These are phyloP conservation scores for Hemistola chrysoprasaria DNA, from an alignment of 2,888 invertebrate species.

Conservation along the genomic window DNA sequence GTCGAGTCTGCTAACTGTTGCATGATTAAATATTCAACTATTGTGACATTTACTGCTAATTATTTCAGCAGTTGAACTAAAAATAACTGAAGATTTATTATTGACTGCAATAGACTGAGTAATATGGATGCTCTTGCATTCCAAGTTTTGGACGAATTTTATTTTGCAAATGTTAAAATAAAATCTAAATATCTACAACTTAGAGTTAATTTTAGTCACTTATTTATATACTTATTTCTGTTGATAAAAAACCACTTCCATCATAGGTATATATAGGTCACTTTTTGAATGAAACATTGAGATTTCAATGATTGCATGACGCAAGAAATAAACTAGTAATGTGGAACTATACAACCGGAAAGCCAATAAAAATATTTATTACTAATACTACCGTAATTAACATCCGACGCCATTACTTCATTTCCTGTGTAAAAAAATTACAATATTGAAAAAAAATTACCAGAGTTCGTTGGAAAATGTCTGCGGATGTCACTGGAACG, in stretches of 20 bases:
- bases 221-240: too few species aligned
- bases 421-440: neutral
- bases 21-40: neutral
- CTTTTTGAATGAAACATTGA: slow-evolving; percentile 1
- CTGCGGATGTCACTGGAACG: slow-evolving; percentile 35
- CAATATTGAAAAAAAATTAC: slow-evolving; percentile 35
- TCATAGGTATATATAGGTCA: too few species aligned
- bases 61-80: too few species aligned
- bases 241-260: too few species aligned
- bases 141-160: too few species aligned
- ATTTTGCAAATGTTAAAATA: neutral
- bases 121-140: too few species aligned
- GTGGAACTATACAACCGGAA: slow-evolving; percentile 7
- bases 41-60: slow-evolving; percentile 3
- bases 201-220: too few species aligned
- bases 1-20: slow-evolving; percentile 16
- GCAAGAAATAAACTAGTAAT: slow-evolving; percentile 7
- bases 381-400: slow-evolving; percentile 8
- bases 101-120: too few species aligned
- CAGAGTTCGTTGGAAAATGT: slow-evolving; percentile 43
- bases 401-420: neutral
- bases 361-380: slow-evolving; percentile 14
- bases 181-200: too few species aligned
- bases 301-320: slow-evolving; percentile 12
- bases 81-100: too few species aligned